Conservation (phyloP, 1,140 invertebrate species). For the Aphidius gifuensis region DNA sequence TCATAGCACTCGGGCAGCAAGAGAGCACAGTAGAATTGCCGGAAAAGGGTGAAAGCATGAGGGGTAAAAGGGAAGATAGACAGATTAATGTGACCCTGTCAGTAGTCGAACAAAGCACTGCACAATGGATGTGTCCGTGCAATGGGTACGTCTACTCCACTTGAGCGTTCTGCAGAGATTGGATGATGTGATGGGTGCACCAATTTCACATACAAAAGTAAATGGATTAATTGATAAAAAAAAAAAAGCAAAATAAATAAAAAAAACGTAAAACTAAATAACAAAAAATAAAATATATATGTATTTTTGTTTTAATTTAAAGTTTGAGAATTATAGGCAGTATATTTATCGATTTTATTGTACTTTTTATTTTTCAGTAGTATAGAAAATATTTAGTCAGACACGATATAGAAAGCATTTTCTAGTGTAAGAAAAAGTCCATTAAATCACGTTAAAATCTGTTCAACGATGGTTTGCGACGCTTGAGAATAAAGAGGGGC, state of each 20-base stretch:
- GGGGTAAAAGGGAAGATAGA: constrained; percentile 45
- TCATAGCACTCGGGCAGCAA: constrained; percentile 31
- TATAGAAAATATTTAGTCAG: too few species aligned
- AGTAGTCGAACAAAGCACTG: constrained; percentile 52
- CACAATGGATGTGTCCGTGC: constrained; percentile 45
- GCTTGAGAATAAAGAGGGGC: constrained; percentile 53
- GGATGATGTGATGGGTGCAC: constrained; percentile 24
- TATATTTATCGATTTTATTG: too few species aligned
- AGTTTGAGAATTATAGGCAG: too few species aligned
- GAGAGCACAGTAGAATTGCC: too few species aligned
- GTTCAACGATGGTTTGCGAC: constrained; percentile 40
- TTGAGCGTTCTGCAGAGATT: background rate
- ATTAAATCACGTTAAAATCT: constrained; percentile 55
- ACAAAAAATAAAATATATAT: too few species aligned
- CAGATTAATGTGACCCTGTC: constrained; percentile 54
- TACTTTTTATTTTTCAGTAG: too few species aligned
- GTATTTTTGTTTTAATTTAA: too few species aligned
- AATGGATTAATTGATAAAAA: too few species aligned
- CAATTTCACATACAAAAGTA: too few species aligned
- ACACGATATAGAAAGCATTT: background rate
- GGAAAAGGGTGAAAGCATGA: constrained; percentile 20
- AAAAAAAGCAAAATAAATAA: too few species aligned
- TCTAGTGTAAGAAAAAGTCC: constrained; percentile 34
- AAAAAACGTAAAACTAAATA: too few species aligned
- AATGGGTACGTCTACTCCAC: too few species aligned